Percentiles rank a stretch among this genome's conserved stretches.
phyloP scores from a whole-genome alignment of 2,888 invertebrate genomes.

The Epinotia ramella region DNA sequence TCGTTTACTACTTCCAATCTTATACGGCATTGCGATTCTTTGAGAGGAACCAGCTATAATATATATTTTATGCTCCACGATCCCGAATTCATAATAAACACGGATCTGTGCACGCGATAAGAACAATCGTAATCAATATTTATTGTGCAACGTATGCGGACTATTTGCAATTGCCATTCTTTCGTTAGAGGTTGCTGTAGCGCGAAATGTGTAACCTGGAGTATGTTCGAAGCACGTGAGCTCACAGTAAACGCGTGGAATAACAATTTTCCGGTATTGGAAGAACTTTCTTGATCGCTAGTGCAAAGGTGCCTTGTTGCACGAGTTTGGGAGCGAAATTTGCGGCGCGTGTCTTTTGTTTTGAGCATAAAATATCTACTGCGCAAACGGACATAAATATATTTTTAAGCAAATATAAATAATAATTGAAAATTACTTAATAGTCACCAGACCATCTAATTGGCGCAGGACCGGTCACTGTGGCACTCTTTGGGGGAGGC shows the following conservation, averaged over 20 bases:
- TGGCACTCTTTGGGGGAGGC: too few relatives aligned
- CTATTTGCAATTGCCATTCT: background rate
- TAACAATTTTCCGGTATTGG: constrained; percentile 16
- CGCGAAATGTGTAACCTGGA: constrained; percentile 9
- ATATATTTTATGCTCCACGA: too few relatives aligned
- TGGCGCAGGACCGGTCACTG: too few relatives aligned
- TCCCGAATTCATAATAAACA: background rate
- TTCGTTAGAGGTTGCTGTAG: constrained; percentile 6
- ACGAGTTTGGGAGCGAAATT: background rate
- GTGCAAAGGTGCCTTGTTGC: background rate
- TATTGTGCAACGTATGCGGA: constrained; percentile 8
- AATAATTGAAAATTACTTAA: too few relatives aligned
- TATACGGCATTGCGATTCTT: too few relatives aligned
- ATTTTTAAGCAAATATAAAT: too few relatives aligned
- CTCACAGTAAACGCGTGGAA: constrained; percentile 5
- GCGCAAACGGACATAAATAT: too few relatives aligned
- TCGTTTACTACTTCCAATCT: too few relatives aligned
- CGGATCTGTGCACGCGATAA: constrained; percentile 1
- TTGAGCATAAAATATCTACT: background rate
- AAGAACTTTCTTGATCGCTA: constrained; percentile 1
- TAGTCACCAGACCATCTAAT: too few relatives aligned
- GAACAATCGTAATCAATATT: constrained; percentile 8
- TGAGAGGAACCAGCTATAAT: too few relatives aligned
- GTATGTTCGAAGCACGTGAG: constrained; percentile 7
- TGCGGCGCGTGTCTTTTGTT: background rate